phyloP scores from a whole-genome alignment of 2,888 invertebrate genomes.

The Ophraella communa region DNA sequence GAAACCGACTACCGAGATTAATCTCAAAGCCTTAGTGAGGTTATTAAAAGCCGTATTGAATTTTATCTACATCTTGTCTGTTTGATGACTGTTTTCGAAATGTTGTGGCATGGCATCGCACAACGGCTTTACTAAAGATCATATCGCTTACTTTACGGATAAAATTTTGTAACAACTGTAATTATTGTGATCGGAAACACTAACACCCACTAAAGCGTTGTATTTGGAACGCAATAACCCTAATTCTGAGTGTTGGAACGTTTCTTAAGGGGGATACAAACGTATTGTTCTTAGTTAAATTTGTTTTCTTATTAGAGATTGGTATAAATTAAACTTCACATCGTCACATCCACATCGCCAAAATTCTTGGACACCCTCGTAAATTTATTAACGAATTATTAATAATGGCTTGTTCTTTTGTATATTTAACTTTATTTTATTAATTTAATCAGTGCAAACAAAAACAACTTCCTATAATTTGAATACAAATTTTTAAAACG shows the following conservation, averaged over 20 bases:
- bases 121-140: slow-evolving; percentile 9
- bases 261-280: background rate
- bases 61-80: slow-evolving; percentile 5
- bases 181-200: slow-evolving; percentile 20
- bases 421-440: no score
- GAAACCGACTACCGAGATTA: slow-evolving; percentile 5
- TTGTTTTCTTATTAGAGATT: no score
- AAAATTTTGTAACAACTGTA: slow-evolving; percentile 16
- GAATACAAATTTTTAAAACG: no score
- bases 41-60: slow-evolving; percentile 13
- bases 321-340: no score
- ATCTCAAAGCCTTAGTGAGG: background rate
- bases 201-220: slow-evolving; percentile 27
- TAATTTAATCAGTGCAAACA: no score
- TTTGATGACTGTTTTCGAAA: slow-evolving; percentile 17
- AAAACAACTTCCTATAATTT: no score
- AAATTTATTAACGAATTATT: no score
- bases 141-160: slow-evolving; percentile 9
- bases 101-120: slow-evolving; percentile 3
- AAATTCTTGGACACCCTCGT: no score
- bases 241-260: no score
- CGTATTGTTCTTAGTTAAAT: background rate
- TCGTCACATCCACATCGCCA: no score
- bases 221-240: background rate
- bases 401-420: no score